Evolutionary conservation across 2,113 vertebrate genomes (phyloP).

Genomic region (Oenanthe oenanthe): DNA sequence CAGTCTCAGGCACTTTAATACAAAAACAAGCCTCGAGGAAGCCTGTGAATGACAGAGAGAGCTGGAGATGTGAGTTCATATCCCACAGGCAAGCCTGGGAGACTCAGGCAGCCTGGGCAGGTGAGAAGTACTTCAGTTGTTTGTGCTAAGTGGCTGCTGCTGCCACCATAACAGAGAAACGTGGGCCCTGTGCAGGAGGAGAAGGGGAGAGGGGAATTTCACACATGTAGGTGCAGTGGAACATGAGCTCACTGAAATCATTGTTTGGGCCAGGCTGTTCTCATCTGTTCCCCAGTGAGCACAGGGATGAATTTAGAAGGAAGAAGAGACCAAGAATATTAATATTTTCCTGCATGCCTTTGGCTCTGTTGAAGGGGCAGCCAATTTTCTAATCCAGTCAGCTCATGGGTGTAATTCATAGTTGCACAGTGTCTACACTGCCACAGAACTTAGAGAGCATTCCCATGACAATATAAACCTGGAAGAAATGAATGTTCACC

Average conservation of each 20-base stretch:
- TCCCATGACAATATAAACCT: not conserved
- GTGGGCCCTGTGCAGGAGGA: not conserved
- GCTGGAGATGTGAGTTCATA: not conserved
- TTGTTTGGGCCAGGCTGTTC: not conserved
- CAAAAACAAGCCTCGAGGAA: not conserved
- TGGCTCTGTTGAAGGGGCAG: not conserved
- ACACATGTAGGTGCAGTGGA: not conserved
- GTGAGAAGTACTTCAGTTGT: not conserved
- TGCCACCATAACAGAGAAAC: not conserved
- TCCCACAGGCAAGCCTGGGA: constrained; percentile 8
- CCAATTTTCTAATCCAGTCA: not conserved
- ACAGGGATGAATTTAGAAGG: not conserved
- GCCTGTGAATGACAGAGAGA: not conserved
- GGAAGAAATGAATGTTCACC: not conserved
- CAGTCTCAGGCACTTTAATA: not conserved
- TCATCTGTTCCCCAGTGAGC: not conserved
- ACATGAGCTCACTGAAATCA: not conserved
- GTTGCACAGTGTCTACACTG: not conserved
- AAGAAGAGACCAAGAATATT: not conserved
- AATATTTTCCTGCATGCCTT: not conserved
- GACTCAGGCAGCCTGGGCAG: not conserved
- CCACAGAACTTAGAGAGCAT: not conserved
- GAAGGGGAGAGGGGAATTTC: not conserved
- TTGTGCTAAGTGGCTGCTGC: not conserved
- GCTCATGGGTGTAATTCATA: not conserved